Evolutionary conservation across 2,113 vertebrate genomes (phyloP), one percentile per base, ranked within the genome.

Genomic region (Brevimyrus niger): DNA sequence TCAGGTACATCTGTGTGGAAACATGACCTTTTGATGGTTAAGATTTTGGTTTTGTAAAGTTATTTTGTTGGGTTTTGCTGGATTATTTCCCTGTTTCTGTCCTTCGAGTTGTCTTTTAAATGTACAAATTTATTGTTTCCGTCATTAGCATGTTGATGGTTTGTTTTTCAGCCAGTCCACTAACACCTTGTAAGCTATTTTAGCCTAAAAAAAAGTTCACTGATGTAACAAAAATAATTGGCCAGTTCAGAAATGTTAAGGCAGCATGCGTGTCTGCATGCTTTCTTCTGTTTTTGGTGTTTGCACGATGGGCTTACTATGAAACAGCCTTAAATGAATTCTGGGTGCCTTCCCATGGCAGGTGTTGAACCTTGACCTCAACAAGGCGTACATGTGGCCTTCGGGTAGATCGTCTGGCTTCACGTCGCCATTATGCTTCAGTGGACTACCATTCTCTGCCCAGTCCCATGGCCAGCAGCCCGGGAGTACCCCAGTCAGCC

Each of bases 341-440:
- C n/a, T 76, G n/a, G 11, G 15, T 91, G 91, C 38, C 92, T 87
- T 91, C 87, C 0, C 92, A 92, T 92, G 85, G 38, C 89, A 99
- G 98, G 92, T 97, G 55, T 93, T 97, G 92, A 97, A 96, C 0
- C 91, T 97, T 46, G 97, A 98, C 89, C 96, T 97, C 1, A 94
- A 94, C 2, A 94, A 94, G 0, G 92, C 94, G 9, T 96, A 96
- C 50, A 92, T 93, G 94, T 97, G 96, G 35, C 96, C 97, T 55
- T 95, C 92, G 1, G 95, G 96, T 83, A 95, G 94, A 46, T 94
- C 93, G 23, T 94, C 95, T 0, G 95, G 95, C 90, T 94, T 94
- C 91, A 95, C 93, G 0, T 94, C 95, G 0, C 88, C 47, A 1
- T 94, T 93, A 69, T 94, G 93, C 92, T 94, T 94, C 92, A 95